phyloP scores from a whole-genome alignment of 2,888 invertebrate species.

The Noctuana brunneofusca region DNA sequence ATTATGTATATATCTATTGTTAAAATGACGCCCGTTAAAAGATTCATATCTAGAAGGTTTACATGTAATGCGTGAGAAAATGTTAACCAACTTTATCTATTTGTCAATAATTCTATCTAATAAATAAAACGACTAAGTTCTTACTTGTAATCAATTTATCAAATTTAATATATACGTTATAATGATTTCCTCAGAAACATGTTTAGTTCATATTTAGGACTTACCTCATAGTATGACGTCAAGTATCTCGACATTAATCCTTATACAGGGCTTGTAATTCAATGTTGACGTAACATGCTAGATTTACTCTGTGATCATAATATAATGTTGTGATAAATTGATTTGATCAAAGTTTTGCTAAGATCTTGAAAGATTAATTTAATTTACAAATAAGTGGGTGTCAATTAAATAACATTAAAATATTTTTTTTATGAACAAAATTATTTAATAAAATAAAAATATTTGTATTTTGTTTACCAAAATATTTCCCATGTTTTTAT shows the following conservation, averaged over 20 bases:
- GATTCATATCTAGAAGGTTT: too few relatives aligned
- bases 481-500: background rate
- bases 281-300: conserved; percentile 4
- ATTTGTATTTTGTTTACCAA: background rate
- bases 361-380: background rate
- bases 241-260: conserved; percentile 20
- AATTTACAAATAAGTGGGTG: background rate
- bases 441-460: too few relatives aligned
- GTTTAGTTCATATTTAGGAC: conserved; percentile 7
- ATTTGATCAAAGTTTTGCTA: background rate
- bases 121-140: background rate
- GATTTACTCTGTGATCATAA: conserved; percentile 13
- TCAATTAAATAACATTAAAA: background rate
- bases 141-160: background rate
- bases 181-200: conserved; percentile 9
- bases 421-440: too few relatives aligned
- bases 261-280: conserved; percentile 15
- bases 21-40: too few relatives aligned
- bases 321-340: conserved; percentile 23
- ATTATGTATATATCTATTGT: too few relatives aligned
- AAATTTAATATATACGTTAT: background rate
- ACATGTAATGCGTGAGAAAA: too few relatives aligned
- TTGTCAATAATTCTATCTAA: too few relatives aligned
- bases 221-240: conserved; percentile 15
- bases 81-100: too few relatives aligned